Conservation (phyloP, 2,888 invertebrate genomes). For the Chaitophorus viminalis region DNA sequence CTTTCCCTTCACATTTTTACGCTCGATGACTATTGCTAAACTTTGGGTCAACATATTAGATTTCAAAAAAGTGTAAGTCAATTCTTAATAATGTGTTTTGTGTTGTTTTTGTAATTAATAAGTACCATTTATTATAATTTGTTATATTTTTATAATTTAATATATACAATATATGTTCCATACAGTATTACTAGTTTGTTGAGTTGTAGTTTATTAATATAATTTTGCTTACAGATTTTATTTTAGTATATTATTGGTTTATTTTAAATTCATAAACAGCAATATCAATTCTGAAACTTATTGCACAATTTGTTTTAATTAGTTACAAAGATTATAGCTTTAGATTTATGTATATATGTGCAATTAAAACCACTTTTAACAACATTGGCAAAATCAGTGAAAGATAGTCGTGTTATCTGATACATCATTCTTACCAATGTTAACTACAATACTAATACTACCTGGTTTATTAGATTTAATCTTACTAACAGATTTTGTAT, state of each 20-base stretch:
- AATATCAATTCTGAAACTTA: no score
- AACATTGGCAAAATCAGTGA: no score
- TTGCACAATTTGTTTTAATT: no score
- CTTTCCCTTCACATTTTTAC: slow-evolving; percentile 56
- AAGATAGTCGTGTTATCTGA: no score
- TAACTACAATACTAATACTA: no score
- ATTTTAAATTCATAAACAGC: neutral
- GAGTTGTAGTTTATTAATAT: neutral
- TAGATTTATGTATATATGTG: no score
- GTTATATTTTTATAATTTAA: neutral
- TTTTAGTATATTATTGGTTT: neutral
- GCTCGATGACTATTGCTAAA: slow-evolving; percentile 63
- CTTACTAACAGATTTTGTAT: no score
- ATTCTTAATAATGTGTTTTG: slow-evolving; percentile 51
- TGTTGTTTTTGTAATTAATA: slow-evolving; percentile 44
- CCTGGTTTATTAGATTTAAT: no score
- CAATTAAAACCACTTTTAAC: no score
- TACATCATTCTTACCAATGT: no score
- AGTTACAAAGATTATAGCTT: no score
- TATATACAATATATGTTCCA: neutral
- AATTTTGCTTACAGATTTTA: neutral
- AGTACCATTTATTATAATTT: slow-evolving; percentile 1
- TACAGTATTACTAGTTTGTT: neutral
- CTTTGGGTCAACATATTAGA: slow-evolving; percentile 60
- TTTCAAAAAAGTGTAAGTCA: slow-evolving; percentile 59